Base-by-base conservation (phyloP, 2,888 invertebrate species). In the Cantharis nigra region DNA sequence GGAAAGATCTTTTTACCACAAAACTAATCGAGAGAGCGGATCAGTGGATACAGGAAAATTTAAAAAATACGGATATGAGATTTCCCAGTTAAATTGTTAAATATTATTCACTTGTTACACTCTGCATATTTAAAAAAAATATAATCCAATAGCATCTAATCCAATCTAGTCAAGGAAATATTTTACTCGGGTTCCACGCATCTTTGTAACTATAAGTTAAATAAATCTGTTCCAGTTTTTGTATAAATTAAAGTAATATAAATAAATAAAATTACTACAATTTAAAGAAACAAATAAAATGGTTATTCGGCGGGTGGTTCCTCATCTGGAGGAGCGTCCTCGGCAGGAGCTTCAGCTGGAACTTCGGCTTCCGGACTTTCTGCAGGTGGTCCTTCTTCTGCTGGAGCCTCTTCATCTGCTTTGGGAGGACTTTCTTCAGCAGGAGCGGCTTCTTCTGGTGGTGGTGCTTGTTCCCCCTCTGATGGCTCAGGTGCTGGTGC, bases 1-100 rank as follows among this genome's bases (percentile, higher is more conserved):
- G 95, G 94, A 91, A 91, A 71, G 91, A 93, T 71, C 91, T 93
- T 84, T 94, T 95, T 84, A 92, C 93, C 69, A 90, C 91, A 5
- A 92, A 94, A 81, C 90, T 96, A 85, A 90, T 91, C 70, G 86
- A 88, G 69, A 89, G 91, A 82, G 94, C 95, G 3, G 92, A 96
- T 78, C 86, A 89, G 74, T 95, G 95, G 95, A 94, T 94, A 67
- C 88, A 89, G 4, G 89, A 92, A 72, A 92, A 95, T 88, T 88
- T 93, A 70, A 87, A 89, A 74, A 89, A 90, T 26, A 91, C 91
- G 0, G 92, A 93, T 84, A 86, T 94, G 64, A 87, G 88, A 70
- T 94, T 93, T 86, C 93, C 93, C 63, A 65, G n/a, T 49, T 49
- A 49, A 49, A 5, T 20, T 20, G 1, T 1, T 16, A 16, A 16